Base-by-base conservation (phyloP, 2,113 vertebrate genomes). In the Kryptolebias marmoratus region DNA sequence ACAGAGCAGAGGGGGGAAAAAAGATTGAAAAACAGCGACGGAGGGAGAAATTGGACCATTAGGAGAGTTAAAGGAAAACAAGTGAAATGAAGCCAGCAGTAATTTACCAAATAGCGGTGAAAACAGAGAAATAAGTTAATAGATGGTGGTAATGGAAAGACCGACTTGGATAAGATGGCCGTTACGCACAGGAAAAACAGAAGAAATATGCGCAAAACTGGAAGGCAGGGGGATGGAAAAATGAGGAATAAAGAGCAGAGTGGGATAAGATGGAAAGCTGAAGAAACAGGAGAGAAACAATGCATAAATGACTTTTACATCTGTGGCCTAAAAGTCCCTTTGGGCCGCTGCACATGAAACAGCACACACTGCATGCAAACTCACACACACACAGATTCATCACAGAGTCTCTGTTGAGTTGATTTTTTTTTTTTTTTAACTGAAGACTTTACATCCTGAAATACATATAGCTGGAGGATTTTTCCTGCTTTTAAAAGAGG, bases 291-390 rank as follows among this genome's bases (percentile, higher is more conserved):
- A 65, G 55, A 60, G 71, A 73, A 74, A 74, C 60, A 80, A 73
- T 49, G 62, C 63, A 86, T 65, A 71, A 90, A 94, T 88, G 57
- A 80, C 81, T 91, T 93, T 91, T 81, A 88, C 90, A 92, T 90
- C 84, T 91, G 89, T 71, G 54, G 84, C 45, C 79, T 85, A 73
- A 88, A 85, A 82, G 53, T 84, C 85, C 87, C 85, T 66, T 28
- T 42, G 79, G 88, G 81, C 73, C 28, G 63, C n/a, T 47, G 27
- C 57, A 61, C 64, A 68, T 3, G 31, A 74, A 79, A 11, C 49
- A 54, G 69, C 67, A 64, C 36, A 62, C 52, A 73, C 62, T 54
- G 61, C 70, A 74, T 18, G 56, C 44, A 68, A 66, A 71, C 77
- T 65, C 55, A 48, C 4, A 28, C 67, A 75, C 59, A 72, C n/a